Evolutionary conservation across 1,140 invertebrate genomes (phyloP), one percentile per base, ranked within the genome.

Genomic region (Tetragonula clypearis): DNA sequence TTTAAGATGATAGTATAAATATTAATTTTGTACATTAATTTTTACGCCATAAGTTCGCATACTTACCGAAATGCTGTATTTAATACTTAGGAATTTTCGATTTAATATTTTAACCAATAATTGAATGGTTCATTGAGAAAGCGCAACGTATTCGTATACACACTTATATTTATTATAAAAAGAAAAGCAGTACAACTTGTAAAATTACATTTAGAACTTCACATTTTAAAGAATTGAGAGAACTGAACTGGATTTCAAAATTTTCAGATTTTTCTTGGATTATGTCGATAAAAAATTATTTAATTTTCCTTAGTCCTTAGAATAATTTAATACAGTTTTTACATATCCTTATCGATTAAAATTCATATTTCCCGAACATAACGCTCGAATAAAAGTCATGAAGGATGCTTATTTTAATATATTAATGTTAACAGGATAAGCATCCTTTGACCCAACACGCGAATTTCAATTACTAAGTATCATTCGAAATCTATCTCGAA

Each of bases 11-110:
- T 71, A 30, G 23, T 60, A 49, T 77, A 66, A 58, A 68, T 35
- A 14, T n/a, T 62, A 62, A 62, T 84, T 30, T 80, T 80, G 26
- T 80, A 79, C 23, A 80, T 72, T 84, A 73, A n/a, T 79, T 80
- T 6, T 26, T 66, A 73, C n/a, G 14, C 56, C 79, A 17, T 65
- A 80, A 80, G 73, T 73, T 56, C 21, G 55, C 65, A 55, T 19
- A 49, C 0, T 56, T 15, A 55, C 21, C 56, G 21, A 21, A 21
- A 41, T 41, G 30, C 26, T 79, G 60, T 21, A 65, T 79, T 68
- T 73, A 73, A 21, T 21, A 35, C 19, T 62, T 84, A 72, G 56
- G 23, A 30, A 2, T 62, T 53, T 23, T 69, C 65, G 12, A 65
- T 62, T 62, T 71, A 30, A 79, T 15, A 21, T 69, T 56, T 26